Conservation (phyloP, 2,888 invertebrate genomes). For the Latrodectus elegans region DNA sequence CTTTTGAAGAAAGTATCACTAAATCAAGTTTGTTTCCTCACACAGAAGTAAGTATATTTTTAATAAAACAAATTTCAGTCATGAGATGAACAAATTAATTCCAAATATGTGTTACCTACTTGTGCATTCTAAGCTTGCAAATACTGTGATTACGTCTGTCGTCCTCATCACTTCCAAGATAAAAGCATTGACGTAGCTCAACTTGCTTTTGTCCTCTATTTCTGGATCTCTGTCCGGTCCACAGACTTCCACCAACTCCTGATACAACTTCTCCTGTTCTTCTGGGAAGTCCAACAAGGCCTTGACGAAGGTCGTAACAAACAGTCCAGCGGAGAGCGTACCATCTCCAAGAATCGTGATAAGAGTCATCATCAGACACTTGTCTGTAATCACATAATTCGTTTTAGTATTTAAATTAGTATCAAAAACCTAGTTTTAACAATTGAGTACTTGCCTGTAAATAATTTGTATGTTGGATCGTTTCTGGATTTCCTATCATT, state of each 20-base stretch:
- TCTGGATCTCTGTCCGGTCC: slow-evolving; percentile 22
- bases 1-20: too few species aligned
- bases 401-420: background rate
- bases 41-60: too few species aligned
- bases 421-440: background rate
- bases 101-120: slow-evolving; percentile 12
- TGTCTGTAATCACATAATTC: slow-evolving; percentile 2
- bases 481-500: background rate
- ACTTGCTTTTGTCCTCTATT: slow-evolving; percentile 31
- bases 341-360: slow-evolving; percentile 22
- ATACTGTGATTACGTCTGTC: slow-evolving; percentile 2
- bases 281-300: slow-evolving; percentile 6
- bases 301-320: background rate
- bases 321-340: background rate
- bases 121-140: slow-evolving; percentile 32
- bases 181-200: slow-evolving; percentile 36
- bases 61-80: too few species aligned
- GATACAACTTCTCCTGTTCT: slow-evolving; percentile 42
- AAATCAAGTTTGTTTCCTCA: too few species aligned
- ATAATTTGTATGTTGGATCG: background rate
- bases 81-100: too few species aligned
- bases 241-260: slow-evolving; percentile 28
- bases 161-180: slow-evolving; percentile 24
- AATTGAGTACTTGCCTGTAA: background rate
- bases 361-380: slow-evolving; percentile 1